phyloP scores from a whole-genome alignment of 92 coral and sea anemone genomes.

The Zoanthus solanderi region DNA sequence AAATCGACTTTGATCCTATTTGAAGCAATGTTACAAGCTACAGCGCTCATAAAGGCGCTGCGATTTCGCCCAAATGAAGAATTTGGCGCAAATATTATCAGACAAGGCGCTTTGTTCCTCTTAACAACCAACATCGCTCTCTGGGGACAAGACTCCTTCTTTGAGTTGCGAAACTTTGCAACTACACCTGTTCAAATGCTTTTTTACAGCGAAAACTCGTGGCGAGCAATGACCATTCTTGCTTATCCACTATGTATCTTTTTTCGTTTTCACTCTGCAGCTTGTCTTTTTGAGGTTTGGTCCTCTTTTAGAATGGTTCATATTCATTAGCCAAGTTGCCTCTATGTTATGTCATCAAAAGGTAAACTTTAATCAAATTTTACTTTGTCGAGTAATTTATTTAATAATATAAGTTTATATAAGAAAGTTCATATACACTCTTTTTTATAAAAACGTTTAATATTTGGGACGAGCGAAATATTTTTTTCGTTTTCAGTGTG shows the following conservation, averaged over 20 bases:
- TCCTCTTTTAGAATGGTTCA: constrained; percentile 81
- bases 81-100: constrained; percentile 88
- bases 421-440: background rate
- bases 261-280: constrained; percentile 96
- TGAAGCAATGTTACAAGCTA: constrained; percentile 93
- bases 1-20: constrained; percentile 82
- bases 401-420: background rate
- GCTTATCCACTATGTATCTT: constrained; percentile 96
- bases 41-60: constrained; percentile 89
- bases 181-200: constrained; percentile 92
- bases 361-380: constrained; percentile 2
- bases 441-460: background rate
- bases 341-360: background rate
- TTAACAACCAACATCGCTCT: constrained; percentile 93
- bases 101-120: constrained; percentile 94
- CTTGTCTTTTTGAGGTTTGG: constrained; percentile 97
- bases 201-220: constrained; percentile 94
- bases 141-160: constrained; percentile 96
- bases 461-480: no score
- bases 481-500: no score
- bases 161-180: constrained; percentile 89
- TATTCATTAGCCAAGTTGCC: constrained; percentile 34
- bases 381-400: background rate
- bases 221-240: constrained; percentile 92
- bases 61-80: constrained; percentile 90